phyloP scores from a whole-genome alignment of 2,113 vertebrate genomes.

The Chunga burmeisteri region DNA sequence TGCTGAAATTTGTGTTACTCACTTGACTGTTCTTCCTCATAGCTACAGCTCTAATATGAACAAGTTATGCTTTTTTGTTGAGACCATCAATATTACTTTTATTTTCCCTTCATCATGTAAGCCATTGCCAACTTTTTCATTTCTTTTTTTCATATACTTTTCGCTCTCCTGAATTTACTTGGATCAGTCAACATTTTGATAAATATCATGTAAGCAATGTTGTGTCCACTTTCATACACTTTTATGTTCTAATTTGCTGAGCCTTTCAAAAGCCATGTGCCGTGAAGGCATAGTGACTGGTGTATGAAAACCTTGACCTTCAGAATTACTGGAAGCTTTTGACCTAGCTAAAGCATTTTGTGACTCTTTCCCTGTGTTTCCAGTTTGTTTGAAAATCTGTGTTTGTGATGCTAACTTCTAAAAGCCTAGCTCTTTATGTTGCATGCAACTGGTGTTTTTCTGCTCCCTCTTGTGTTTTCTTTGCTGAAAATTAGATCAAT shows the following conservation, averaged over 20 bases:
- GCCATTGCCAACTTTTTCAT: background rate
- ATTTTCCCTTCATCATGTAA: constrained; percentile 6
- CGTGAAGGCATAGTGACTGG: rapidly evolving
- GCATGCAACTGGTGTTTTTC: background rate
- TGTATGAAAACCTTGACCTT: background rate
- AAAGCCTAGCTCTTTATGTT: background rate
- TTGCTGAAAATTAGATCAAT: background rate
- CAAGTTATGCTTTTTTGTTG: background rate
- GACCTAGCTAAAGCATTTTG: background rate
- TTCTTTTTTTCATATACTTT: constrained; percentile 2
- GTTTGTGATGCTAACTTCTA: background rate
- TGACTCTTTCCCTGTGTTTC: background rate
- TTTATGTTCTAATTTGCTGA: background rate
- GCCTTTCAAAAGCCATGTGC: background rate
- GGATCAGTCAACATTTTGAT: background rate
- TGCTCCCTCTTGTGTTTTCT: background rate
- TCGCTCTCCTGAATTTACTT: background rate
- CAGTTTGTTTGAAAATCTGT: background rate
- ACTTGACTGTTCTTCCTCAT: constrained; percentile 13
- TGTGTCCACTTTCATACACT: background rate
- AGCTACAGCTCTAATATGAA: background rate
- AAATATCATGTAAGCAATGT: background rate
- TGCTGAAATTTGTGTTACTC: constrained; percentile 29
- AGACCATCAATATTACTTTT: constrained; percentile 1
- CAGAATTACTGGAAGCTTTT: background rate